Percentiles rank a stretch among this genome's conserved stretches.
These are phyloP conservation scores for Aleiodes testaceus DNA, from an alignment of 2,888 invertebrate genomes.

Conservation along the genomic window DNA sequence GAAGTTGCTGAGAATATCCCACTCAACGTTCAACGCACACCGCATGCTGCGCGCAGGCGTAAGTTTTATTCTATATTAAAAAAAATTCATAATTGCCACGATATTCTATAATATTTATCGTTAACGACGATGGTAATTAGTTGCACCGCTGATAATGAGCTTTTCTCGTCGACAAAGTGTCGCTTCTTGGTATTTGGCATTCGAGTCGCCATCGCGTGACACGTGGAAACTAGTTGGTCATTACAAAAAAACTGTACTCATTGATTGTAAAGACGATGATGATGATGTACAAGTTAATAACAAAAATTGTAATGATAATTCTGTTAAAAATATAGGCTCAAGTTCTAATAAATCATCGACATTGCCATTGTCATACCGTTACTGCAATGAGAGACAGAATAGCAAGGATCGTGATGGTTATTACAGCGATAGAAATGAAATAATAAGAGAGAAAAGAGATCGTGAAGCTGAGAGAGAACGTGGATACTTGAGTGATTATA, in stretches of 20 bases:
- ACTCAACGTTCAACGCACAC: conserved; percentile 88
- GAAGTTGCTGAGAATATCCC: conserved; percentile 92
- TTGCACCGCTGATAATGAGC: conserved; percentile 44
- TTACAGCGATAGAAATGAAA: conserved; percentile 91
- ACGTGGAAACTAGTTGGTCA: conserved; percentile 41
- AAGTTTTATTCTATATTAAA: conserved; percentile 74
- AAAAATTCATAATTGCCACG: neutral
- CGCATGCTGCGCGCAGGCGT: conserved; percentile 89
- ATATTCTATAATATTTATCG: conserved; percentile 34
- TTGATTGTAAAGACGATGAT: conserved; percentile 33
- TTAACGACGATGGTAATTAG: conserved; percentile 46
- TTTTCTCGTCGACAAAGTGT: conserved; percentile 36
- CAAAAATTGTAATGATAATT: conserved; percentile 33
- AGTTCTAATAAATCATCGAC: conserved; percentile 88
- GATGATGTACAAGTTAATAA: conserved; percentile 19
- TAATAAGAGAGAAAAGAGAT: conserved; percentile 82
- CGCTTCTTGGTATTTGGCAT: conserved; percentile 37
- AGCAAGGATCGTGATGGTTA: conserved; percentile 87
- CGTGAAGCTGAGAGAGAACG: conserved; percentile 80
- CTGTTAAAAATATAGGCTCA: conserved; percentile 74
- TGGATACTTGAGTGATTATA: conserved; percentile 88
- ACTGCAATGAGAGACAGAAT: conserved; percentile 76
- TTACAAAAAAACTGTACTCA: conserved; percentile 21
- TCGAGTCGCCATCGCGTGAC: conserved; percentile 42
- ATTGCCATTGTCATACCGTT: conserved; percentile 84